Evolutionary conservation across 2,113 vertebrate genomes (phyloP), one percentile per base, ranked within the genome.

Genomic region (Blennius ocellaris): DNA sequence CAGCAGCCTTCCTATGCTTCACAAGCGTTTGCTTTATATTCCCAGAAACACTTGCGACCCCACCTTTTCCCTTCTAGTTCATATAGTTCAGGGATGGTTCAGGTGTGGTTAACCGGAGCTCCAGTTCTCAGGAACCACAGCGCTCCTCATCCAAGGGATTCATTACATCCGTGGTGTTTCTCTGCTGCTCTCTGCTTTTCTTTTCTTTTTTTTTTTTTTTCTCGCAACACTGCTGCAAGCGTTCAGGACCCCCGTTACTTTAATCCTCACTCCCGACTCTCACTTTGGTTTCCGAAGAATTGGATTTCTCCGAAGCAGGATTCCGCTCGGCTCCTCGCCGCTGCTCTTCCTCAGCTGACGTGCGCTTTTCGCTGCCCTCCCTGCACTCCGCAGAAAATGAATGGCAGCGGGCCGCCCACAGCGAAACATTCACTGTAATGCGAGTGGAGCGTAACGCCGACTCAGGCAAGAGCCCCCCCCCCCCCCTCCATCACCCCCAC

Each of bases 21-120:
- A 69, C 70, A 77, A 72, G 83, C 70, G 55, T 73, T 82, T 81
- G 69, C 67, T 81, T 86, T 62, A 70, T 66, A 47, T 84, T 91
- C 82, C 87, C 85, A 85, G 85, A 91, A 91, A 82, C 69, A 80
- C 79, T 80, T 86, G 80, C 69, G 3, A 66, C 63, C 56, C 75
- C 60, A 76, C 73, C 72, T 77, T 73, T 73, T 73, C n/a, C n/a
- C 60, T 71, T 61, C 72, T 79, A 51, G 51, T 74, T 78, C 60
- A 49, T 61, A 70, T 79, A 51, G 51, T 74, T 78, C 60, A 49
- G 82, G 90, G 88, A 89, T 87, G 85, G 21, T 74, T 78, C 57
- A 49, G 82, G 90, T 89, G 90, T 87, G 85, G 89, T 91, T 88
- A 83, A 92, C 78, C 78, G 37, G 52, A 74, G 84, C 87, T 92